Base-by-base conservation (phyloP, 92 coral and sea anemone species). In the Palythoa grandiflora region DNA sequence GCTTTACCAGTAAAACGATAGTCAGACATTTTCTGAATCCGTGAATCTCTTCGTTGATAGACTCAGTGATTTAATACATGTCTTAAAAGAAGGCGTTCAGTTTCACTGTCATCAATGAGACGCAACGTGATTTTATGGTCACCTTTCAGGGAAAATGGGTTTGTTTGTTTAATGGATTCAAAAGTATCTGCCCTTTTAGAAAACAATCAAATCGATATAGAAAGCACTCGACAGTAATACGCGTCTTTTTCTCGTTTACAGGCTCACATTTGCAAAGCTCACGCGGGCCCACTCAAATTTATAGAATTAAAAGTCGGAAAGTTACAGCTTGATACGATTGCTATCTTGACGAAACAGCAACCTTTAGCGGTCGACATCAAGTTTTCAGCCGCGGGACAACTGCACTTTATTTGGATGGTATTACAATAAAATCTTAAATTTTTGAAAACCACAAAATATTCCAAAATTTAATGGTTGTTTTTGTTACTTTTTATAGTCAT, bases 331-430 rank as follows among this genome's bases (percentile, higher is more conserved):
- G 71, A 48, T 40, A 21, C 86, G 86, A 81, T 81, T 59, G 8
- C 86, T 81, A 81, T 81, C 86, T 66, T 28, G 47, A 65, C 75
- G 20, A 20, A 81, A 81, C 75, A 81, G 86, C 12, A 81, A 75
- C 50, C 28, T 44, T 44, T 21, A 6, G n/a, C 36, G 11, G 75
- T 76, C 76, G 86, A 81, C 86, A 48, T 81, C 86, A 81, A 47
- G 86, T 66, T 81, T 13, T 38, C 48, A 66, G 57, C 21, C 86
- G 86, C 86, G 48, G 74, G 65, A 68, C 75, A 81, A 17, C 50
- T 44, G 5, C 7, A 44, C 6, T 44, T 44, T 81, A 36, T 68
- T 47, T 40, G 47, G 75, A 81, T 14, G 44, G 55, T 71, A 75
- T 19, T 15, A 53, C 71, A 66, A 21, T 40, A 81, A 68, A 17